Base-by-base conservation (phyloP, 2,113 vertebrate species). In the Anseranas semipalmata region DNA sequence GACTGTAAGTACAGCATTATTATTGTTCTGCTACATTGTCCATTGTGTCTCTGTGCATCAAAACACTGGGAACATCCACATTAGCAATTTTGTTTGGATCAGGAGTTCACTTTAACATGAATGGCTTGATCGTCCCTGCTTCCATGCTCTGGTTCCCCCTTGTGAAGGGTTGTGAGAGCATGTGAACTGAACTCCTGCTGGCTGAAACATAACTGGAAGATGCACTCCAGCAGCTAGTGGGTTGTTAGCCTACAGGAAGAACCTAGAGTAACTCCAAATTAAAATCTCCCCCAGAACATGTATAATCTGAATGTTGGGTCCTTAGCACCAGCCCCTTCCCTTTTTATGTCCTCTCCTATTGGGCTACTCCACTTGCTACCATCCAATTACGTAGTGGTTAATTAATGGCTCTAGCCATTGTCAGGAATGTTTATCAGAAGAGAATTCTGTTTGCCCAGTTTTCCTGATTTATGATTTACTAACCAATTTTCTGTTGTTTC, bases 31-130 rank as follows among this genome's bases (percentile, higher is more conserved):
- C 60, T 74, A 6, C 24, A 9, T 12, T 33, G 24, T 35, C 24
- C 0, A 0, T 43, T 56, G 41, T 70, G 25, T 53, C 37, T 71
- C 33, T 81, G 10, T 32, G 37, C 17, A 39, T 41, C 0, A 2
- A 67, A 45, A 39, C 15, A 10, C 7, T n/a, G 27, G 32, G 20
- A 77, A 67, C 13, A 48, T 45, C 24, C 50, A 12, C 5, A 12
- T 27, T 4, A 82, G 25, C 3, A 11, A 70, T 87, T 79, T 30
- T 20, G 46, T 68, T 72, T 83, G 58, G 43, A 62, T 90, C 32
- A 71, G 24, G 24, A 68, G 8, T 33, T 79, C n/a, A 20, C 45
- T 85, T 52, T 46, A 39, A 82, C 48, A 13, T 48, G 37, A 82
- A 41, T 20, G 18, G 24, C 32, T 88, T 72, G 33, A 45, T 59